Evolutionary conservation across 2,888 invertebrate genomes (phyloP).

Genomic region (Ochropleura leucogaster): DNA sequence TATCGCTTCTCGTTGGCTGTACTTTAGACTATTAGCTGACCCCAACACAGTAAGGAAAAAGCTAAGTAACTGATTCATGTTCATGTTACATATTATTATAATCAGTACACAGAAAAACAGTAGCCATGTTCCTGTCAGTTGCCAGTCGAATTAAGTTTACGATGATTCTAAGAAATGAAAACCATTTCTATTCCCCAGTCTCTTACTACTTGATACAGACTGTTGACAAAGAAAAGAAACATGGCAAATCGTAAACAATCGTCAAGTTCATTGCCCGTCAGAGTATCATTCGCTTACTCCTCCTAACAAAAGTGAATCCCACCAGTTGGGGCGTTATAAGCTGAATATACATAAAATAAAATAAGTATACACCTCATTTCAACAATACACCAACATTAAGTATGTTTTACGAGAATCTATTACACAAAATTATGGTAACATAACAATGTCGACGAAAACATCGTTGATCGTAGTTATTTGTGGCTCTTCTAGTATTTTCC

Average conservation of each 20-base stretch:
- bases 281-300: constrained; percentile 25
- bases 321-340: background rate
- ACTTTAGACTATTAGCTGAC: too few species aligned
- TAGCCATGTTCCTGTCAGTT: background rate
- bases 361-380: constrained; percentile 39
- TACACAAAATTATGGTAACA: constrained; percentile 57
- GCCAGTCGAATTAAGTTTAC: constrained; percentile 31
- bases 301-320: background rate
- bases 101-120: background rate
- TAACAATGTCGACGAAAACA: constrained; percentile 57
- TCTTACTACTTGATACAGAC: constrained; percentile 2
- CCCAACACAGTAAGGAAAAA: too few species aligned
- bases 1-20: too few species aligned
- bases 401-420: constrained; percentile 53
- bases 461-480: constrained; percentile 42
- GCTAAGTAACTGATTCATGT: background rate
- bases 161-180: constrained; percentile 10
- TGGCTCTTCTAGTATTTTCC: constrained; percentile 60
- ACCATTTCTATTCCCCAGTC: constrained; percentile 1
- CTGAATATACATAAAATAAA: constrained; percentile 14
- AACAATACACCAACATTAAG: constrained; percentile 54
- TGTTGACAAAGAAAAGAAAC: constrained; percentile 34
- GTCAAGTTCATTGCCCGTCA: constrained; percentile 33
- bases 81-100: background rate
- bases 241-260: constrained; percentile 18